Conservation (phyloP, 1,140 invertebrate genomes). For the Lineus longissimus region DNA sequence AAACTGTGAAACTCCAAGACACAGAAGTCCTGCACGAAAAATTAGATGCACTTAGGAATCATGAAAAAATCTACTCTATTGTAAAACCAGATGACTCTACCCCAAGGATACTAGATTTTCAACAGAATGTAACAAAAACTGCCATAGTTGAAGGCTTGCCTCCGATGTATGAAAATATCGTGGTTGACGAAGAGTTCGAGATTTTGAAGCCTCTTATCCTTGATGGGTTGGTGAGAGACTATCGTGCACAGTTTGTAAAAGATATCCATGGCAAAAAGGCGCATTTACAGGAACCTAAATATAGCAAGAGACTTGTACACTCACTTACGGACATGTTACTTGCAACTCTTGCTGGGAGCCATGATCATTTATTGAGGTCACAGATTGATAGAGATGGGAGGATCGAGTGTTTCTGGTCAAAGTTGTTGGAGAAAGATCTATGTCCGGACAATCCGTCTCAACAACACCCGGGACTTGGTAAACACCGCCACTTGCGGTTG, state of each 20-base stretch:
- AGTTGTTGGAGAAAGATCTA: background rate
- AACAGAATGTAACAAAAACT: constrained; percentile 34
- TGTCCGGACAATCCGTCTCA: background rate
- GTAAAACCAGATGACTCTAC: background rate
- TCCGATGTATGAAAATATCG: constrained; percentile 16
- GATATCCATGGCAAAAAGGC: constrained; percentile 14
- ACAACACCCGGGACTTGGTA: constrained; percentile 4
- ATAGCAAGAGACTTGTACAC: constrained; percentile 10
- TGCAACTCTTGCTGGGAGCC: constrained; percentile 13
- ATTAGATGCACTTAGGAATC: background rate
- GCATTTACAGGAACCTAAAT: background rate
- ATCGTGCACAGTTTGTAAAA: constrained; percentile 21
- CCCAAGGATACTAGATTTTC: constrained; percentile 22
- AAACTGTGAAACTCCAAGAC: background rate
- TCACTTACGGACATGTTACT: constrained; percentile 18
- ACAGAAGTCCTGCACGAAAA: background rate
- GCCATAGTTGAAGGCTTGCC: constrained; percentile 25
- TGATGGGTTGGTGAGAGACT: constrained; percentile 11
- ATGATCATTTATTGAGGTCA: constrained; percentile 25
- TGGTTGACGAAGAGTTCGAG: constrained; percentile 5
- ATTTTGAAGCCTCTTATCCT: constrained; percentile 18
- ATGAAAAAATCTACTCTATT: background rate
- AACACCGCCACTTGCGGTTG: background rate
- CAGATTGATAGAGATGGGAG: constrained; percentile 33
- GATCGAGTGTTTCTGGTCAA: constrained; percentile 31